Percentiles rank a stretch among this genome's conserved stretches.
Evolutionary conservation across 2,888 invertebrate genomes (phyloP).

Genomic region (Parapristionchus giblindavisi): DNA sequence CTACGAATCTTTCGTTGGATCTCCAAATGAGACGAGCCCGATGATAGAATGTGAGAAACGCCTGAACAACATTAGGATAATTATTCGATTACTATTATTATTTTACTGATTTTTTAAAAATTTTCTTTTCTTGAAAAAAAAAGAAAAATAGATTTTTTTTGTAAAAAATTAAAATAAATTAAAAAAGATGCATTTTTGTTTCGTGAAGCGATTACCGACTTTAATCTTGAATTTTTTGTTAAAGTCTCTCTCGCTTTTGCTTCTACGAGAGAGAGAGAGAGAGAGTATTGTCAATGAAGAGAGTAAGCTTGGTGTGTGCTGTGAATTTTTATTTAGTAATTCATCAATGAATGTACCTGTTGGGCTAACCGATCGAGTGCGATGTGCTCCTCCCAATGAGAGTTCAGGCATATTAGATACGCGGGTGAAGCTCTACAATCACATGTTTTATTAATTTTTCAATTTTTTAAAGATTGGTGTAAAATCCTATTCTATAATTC

Average conservation of each 20-base stretch:
- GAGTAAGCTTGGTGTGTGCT: too few species aligned
- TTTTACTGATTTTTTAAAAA: neutral
- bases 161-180: neutral
- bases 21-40: constrained; percentile 33
- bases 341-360: too few species aligned
- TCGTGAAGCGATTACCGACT: too few species aligned
- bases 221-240: too few species aligned
- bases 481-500: too few species aligned
- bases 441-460: neutral
- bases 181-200: neutral
- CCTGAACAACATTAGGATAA: neutral
- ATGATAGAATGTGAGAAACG: neutral
- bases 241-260: too few species aligned
- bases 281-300: too few species aligned
- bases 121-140: neutral
- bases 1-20: constrained; percentile 36
- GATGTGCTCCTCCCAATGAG: neutral
- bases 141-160: neutral
- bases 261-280: too few species aligned
- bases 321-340: too few species aligned
- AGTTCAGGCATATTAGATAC: constrained; percentile 29
- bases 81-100: neutral
- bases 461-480: too few species aligned
- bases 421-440: constrained; percentile 25
- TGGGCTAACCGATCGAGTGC: constrained; percentile 32